phyloP scores from a whole-genome alignment of 2,797 vertebrate species.

The Ataeniobius toweri region DNA sequence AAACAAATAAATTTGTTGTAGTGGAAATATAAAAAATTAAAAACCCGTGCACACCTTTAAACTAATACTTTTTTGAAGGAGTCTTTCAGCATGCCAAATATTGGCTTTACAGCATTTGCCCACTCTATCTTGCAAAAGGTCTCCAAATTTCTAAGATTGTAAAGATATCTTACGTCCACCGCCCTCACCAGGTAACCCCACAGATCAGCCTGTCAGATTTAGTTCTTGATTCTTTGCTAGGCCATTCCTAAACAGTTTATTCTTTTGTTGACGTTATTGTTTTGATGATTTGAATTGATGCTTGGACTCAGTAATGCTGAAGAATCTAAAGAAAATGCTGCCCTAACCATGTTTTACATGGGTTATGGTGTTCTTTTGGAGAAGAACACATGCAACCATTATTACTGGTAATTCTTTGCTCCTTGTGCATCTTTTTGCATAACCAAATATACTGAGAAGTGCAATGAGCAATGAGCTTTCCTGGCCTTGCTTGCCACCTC shows the following conservation, averaged over 20 bases:
- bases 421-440: slow-evolving; percentile 5
- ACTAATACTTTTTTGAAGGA: neutral
- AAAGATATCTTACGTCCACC: too few species aligned
- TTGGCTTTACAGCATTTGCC: too few species aligned
- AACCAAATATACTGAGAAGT: slow-evolving; percentile 8
- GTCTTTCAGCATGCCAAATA: too few species aligned
- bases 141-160: too few species aligned
- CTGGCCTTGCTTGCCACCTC: slow-evolving; percentile 28
- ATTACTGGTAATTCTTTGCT: neutral
- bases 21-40: neutral
- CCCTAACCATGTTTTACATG: neutral
- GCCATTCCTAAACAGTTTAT: neutral
- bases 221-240: neutral
- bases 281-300: neutral
- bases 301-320: neutral
- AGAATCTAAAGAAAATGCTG: neutral
- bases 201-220: neutral
- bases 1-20: neutral
- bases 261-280: neutral
- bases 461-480: slow-evolving; percentile 3
- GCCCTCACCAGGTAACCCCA: too few species aligned
- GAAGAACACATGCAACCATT: too few species aligned
- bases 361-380: neutral
- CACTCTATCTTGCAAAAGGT: too few species aligned
- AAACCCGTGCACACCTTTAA: neutral